Conservation (phyloP, 2,888 invertebrate genomes). For the Sinopyrophorus schimmeli region DNA sequence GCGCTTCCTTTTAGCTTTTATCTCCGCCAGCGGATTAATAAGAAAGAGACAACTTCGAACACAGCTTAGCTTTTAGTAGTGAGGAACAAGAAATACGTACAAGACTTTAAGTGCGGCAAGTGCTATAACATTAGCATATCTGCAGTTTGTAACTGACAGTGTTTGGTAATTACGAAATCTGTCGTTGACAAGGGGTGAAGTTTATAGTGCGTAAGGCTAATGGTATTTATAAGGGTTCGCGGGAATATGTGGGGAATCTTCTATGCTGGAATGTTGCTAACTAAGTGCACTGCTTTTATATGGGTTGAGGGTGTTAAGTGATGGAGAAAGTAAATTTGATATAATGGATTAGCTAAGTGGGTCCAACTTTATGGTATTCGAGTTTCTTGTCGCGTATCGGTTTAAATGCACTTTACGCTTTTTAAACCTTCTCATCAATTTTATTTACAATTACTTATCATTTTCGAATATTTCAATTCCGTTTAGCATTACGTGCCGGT, state of each 20-base stretch:
- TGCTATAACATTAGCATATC: constrained; percentile 31
- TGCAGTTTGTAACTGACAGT: constrained; percentile 30
- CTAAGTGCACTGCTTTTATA: neutral
- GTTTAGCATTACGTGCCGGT: too few relatives aligned
- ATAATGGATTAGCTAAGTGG: neutral
- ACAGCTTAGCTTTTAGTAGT: constrained; percentile 10
- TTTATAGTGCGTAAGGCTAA: constrained; percentile 26
- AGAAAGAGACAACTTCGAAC: constrained; percentile 14
- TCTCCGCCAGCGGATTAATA: constrained; percentile 8
- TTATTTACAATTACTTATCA: too few relatives aligned
- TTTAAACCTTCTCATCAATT: too few relatives aligned
- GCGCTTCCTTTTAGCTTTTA: neutral
- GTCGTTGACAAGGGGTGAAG: constrained; percentile 29
- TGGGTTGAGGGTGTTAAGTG: too few relatives aligned
- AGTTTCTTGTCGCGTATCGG: too few relatives aligned
- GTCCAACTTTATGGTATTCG: neutral
- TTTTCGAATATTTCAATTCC: too few relatives aligned
- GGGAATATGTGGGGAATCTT: constrained; percentile 13
- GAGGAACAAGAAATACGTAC: constrained; percentile 28
- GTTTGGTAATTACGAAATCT: constrained; percentile 31
- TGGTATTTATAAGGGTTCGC: constrained; percentile 23
- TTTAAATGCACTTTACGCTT: too few relatives aligned
- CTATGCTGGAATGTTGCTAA: neutral
- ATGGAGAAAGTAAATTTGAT: too few relatives aligned
- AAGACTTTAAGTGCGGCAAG: constrained; percentile 26